A percentile compares a stretch with the other conserved stretches of the same genome.
Conservation (phyloP, 2,888 invertebrate species). For the Rhyacophila evoluta region DNA sequence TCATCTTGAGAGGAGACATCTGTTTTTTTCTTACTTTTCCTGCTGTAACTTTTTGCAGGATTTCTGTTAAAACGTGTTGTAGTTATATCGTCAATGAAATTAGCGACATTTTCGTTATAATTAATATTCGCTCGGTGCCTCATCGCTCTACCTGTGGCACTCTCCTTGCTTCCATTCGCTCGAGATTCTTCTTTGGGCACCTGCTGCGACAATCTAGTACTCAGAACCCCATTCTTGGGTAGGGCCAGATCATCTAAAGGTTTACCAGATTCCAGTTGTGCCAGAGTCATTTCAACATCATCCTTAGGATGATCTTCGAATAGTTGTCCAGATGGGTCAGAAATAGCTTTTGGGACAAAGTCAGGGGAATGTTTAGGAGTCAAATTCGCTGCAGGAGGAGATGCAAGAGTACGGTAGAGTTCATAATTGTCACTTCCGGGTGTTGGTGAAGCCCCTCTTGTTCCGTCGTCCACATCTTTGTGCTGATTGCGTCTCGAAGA, state of each 20-base stretch:
- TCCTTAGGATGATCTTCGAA: slow-evolving; percentile 26
- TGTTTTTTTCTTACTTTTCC: slow-evolving; percentile 63
- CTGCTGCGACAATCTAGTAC: slow-evolving; percentile 3
- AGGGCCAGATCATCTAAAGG: slow-evolving; percentile 34
- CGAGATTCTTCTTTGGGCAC: slow-evolving; percentile 57
- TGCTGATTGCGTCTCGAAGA: slow-evolving; percentile 68
- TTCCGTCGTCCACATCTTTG: slow-evolving; percentile 58
- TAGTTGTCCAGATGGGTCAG: slow-evolving; percentile 58
- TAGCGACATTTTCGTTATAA: slow-evolving; percentile 72
- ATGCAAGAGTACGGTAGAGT: slow-evolving; percentile 68
- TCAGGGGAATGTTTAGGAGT: slow-evolving; percentile 28
- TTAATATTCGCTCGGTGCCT: slow-evolving; percentile 68
- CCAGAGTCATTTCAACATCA: slow-evolving; percentile 50
- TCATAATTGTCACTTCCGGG: slow-evolving; percentile 69
- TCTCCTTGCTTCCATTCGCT: background rate
- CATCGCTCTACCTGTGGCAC: slow-evolving; percentile 65
- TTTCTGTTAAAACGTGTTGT: slow-evolving; percentile 64
- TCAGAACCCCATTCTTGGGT: slow-evolving; percentile 33
- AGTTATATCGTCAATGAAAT: slow-evolving; percentile 66
- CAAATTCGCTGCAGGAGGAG: slow-evolving; percentile 55
- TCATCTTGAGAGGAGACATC: slow-evolving; percentile 56
- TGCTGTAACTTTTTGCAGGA: slow-evolving; percentile 56
- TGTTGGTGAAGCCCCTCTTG: slow-evolving; percentile 64
- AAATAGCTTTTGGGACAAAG: background rate
- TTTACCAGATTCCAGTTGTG: slow-evolving; percentile 44